Evolutionary conservation across 2,888 invertebrate genomes (phyloP).

Genomic region (Hirtodrosophila duncani): DNA sequence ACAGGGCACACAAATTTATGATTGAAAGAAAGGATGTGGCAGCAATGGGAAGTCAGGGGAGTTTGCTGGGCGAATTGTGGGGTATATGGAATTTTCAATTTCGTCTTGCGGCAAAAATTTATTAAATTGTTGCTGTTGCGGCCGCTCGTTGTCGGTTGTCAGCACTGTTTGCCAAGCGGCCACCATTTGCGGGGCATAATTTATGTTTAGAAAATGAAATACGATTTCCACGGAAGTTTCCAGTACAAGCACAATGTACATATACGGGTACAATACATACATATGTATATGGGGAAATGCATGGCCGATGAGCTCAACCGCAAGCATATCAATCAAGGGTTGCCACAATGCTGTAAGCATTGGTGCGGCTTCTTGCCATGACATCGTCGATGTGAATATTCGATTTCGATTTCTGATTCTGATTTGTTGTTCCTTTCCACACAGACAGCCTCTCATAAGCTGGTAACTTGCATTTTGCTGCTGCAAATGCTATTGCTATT

Average conservation of each 20-base stretch:
- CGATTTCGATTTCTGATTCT: too few relatives aligned
- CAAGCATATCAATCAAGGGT: constrained; percentile 37
- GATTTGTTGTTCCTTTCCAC: constrained; percentile 57
- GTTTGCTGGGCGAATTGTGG: too few relatives aligned
- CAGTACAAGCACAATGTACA: too few relatives aligned
- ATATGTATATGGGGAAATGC: too few relatives aligned
- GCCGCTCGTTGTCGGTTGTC: constrained; percentile 16
- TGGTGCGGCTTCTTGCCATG: too few relatives aligned
- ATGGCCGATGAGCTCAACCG: constrained; percentile 1
- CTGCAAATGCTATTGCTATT: constrained; percentile 1
- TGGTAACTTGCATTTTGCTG: too few relatives aligned
- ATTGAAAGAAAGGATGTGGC: neutral
- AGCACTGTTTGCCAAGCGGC: constrained; percentile 37
- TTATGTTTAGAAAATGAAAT: constrained; percentile 53
- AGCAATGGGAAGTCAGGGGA: neutral
- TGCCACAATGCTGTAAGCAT: constrained; percentile 25
- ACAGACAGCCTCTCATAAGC: too few relatives aligned
- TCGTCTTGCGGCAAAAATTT: constrained; percentile 55
- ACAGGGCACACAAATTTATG: constrained; percentile 30
- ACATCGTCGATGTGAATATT: constrained; percentile 20
- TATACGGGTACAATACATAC: too few relatives aligned
- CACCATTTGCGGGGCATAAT: constrained; percentile 48
- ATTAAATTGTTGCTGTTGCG: constrained; percentile 66
- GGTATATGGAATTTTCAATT: constrained; percentile 60
- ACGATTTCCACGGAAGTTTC: constrained; percentile 23